phyloP scores from a whole-genome alignment of 2,888 invertebrate species.

The Leucozona laternaria region DNA sequence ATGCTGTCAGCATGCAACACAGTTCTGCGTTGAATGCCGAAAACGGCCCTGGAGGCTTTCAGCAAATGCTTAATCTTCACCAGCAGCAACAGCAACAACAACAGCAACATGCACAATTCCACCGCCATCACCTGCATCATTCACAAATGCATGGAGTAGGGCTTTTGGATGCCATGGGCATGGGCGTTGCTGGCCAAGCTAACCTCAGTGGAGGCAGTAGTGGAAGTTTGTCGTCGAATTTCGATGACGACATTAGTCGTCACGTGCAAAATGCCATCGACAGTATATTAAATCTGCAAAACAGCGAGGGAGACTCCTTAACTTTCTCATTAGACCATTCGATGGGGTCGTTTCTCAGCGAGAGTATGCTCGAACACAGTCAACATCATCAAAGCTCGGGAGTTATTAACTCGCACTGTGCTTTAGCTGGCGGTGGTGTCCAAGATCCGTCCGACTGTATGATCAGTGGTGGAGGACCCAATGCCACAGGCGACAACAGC shows the following conservation, averaged over 20 bases:
- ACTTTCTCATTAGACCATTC: slow-evolving; percentile 82
- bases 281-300: slow-evolving; percentile 90
- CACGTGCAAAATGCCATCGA: slow-evolving; percentile 93
- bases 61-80: slow-evolving; percentile 79
- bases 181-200: slow-evolving; percentile 71
- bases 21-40: slow-evolving; percentile 28
- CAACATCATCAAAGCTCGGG: slow-evolving; percentile 76
- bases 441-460: slow-evolving; percentile 83
- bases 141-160: slow-evolving; percentile 76
- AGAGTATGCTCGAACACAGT: slow-evolving; percentile 82
- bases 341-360: slow-evolving; percentile 82
- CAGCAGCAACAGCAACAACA: slow-evolving; percentile 79
- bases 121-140: slow-evolving; percentile 76
- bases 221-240: slow-evolving; percentile 80
- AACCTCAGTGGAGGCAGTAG: slow-evolving; percentile 76
- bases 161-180: slow-evolving; percentile 78
- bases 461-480: slow-evolving; percentile 79
- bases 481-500: slow-evolving; percentile 78
- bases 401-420: slow-evolving; percentile 56
- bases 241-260: slow-evolving; percentile 88
- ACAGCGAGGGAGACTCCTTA: slow-evolving; percentile 83
- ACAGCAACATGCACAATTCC: slow-evolving; percentile 64
- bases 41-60: slow-evolving; percentile 77
- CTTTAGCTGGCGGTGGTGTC: slow-evolving; percentile 77
- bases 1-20: slow-evolving; percentile 63